Conservation (phyloP, 2,888 invertebrate species). For the Octonoba sinensis region DNA sequence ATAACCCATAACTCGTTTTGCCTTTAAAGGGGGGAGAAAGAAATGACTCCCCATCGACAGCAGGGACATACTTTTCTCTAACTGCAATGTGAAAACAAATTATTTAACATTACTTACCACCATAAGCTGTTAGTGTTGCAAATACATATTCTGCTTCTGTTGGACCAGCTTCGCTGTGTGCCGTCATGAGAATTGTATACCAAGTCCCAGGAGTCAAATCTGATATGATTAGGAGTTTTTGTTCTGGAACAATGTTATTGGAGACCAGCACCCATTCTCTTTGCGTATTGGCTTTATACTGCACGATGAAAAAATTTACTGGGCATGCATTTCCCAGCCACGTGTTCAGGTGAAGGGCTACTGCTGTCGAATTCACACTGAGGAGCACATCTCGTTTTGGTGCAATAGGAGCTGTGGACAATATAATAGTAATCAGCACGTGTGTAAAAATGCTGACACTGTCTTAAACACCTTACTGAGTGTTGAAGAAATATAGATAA, state of each 20-base stretch:
- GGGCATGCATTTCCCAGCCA: conserved; percentile 66
- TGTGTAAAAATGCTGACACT: background rate
- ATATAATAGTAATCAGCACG: too few relatives aligned
- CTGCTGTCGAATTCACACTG: conserved; percentile 63
- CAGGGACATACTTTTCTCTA: too few relatives aligned
- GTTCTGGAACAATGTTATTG: conserved; percentile 63
- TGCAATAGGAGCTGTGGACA: conserved; percentile 47
- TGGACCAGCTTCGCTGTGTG: conserved; percentile 72
- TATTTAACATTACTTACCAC: conserved; percentile 68
- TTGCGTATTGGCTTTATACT: conserved; percentile 62
- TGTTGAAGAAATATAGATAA: too few relatives aligned
- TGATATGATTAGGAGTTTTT: conserved; percentile 64
- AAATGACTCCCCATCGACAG: too few relatives aligned
- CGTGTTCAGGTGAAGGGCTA: conserved; percentile 56
- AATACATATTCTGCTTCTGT: conserved; percentile 71
- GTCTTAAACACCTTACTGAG: too few relatives aligned
- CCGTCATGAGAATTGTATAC: conserved; percentile 72
- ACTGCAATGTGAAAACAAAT: too few relatives aligned
- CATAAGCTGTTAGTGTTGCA: conserved; percentile 70
- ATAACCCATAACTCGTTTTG: too few relatives aligned
- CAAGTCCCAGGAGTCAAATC: conserved; percentile 71
- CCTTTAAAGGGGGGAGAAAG: too few relatives aligned
- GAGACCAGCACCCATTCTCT: conserved; percentile 61
- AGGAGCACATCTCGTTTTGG: conserved; percentile 63
- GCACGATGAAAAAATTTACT: conserved; percentile 65